A percentile compares a stretch with the other conserved stretches of the same genome.
Conservation (phyloP, 2,888 invertebrate species). For the Bugulina stolonifera region DNA sequence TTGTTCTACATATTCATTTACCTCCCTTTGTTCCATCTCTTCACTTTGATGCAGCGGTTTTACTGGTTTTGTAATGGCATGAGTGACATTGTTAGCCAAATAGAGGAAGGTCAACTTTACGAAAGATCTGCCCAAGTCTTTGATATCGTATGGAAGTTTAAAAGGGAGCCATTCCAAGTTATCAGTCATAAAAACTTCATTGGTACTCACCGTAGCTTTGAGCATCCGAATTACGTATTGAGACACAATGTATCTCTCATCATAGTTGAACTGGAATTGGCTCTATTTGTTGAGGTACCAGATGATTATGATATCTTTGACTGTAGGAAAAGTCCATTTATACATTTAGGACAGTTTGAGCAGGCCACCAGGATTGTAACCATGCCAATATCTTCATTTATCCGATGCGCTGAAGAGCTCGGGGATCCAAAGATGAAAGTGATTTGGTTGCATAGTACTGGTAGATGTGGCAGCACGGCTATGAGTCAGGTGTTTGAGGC, state of each 20-base stretch:
- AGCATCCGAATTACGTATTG: slow-evolving; percentile 41
- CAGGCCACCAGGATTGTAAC: slow-evolving; percentile 38
- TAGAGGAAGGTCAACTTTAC: slow-evolving; percentile 13
- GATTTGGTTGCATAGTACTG: slow-evolving; percentile 39
- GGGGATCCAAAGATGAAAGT: slow-evolving; percentile 41
- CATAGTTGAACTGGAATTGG: slow-evolving; percentile 40
- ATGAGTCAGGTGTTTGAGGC: slow-evolving; percentile 39
- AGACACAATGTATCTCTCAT: slow-evolving; percentile 40
- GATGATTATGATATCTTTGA: slow-evolving; percentile 35
- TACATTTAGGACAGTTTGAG: slow-evolving; percentile 40
- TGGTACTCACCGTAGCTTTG: slow-evolving; percentile 39
- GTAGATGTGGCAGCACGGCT: slow-evolving; percentile 41
- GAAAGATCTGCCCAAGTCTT: slow-evolving; percentile 15
- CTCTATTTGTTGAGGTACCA: slow-evolving; percentile 40
- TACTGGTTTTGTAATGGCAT: slow-evolving; percentile 22
- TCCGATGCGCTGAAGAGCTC: slow-evolving; percentile 42
- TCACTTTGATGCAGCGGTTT: neutral
- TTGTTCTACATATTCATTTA: slow-evolving; percentile 16
- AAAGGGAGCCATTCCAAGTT: slow-evolving; percentile 6
- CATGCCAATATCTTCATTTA: slow-evolving; percentile 44
- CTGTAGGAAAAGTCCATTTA: slow-evolving; percentile 31
- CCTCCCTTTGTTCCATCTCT: neutral
- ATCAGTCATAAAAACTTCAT: slow-evolving; percentile 34
- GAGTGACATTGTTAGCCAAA: slow-evolving; percentile 15
- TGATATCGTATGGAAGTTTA: neutral